These are phyloP conservation scores for Mus musculus DNA, from an alignment of 2,113 vertebrate genomes.

Conservation along the genomic window DNA sequence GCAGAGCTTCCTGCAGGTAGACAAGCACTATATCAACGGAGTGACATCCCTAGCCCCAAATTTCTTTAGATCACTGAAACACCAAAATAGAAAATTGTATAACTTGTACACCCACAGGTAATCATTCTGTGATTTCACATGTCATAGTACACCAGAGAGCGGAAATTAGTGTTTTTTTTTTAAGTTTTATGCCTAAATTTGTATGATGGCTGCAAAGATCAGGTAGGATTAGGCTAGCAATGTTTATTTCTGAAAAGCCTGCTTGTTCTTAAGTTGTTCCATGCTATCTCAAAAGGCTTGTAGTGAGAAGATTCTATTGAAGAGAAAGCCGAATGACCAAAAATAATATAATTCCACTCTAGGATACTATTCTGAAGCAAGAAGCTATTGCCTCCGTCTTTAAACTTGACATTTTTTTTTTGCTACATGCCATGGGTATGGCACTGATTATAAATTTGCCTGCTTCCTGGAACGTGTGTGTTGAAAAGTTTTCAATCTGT, in stretches of 20 bases:
- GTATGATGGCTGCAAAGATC: background rate
- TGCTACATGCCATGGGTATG: background rate
- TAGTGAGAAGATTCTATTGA: conserved; percentile 37
- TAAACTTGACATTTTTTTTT: background rate
- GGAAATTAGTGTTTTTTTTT: background rate
- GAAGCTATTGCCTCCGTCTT: background rate
- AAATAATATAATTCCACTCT: conserved; percentile 34
- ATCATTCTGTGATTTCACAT: conserved; percentile 15
- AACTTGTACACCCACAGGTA: background rate
- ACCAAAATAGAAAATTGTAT: conserved; percentile 50
- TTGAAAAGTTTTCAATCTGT: conserved; percentile 34
- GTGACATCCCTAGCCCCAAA: background rate
- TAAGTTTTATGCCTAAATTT: conserved; percentile 41
- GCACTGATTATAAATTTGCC: conserved; percentile 5
- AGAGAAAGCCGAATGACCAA: conserved; percentile 17
- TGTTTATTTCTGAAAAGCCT: conserved; percentile 10
- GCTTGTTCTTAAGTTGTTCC: conserved; percentile 31
- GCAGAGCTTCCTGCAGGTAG: background rate
- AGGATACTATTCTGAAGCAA: conserved; percentile 27
- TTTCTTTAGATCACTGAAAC: conserved; percentile 26
- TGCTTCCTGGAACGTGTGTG: conserved; percentile 40
- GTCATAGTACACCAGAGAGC: background rate
- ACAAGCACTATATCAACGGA: background rate
- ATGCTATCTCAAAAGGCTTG: conserved; percentile 37
- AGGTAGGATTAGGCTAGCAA: background rate